Percentiles rank a stretch among this genome's conserved stretches.
These are phyloP conservation scores for Coenonympha glycerion DNA, from an alignment of 2,888 invertebrate genomes.

Conservation along the genomic window DNA sequence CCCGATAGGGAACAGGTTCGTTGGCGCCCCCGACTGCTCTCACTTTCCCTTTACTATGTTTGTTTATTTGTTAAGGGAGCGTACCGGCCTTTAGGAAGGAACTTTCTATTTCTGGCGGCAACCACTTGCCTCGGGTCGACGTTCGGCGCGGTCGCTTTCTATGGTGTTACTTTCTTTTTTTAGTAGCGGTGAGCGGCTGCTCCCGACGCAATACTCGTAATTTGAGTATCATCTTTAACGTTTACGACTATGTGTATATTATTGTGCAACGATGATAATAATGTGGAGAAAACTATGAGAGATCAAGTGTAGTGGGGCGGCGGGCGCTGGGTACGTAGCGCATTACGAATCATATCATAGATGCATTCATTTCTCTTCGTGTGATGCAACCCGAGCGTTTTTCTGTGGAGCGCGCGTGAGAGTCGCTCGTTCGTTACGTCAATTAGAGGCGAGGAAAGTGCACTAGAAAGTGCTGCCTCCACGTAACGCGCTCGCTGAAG, in stretches of 20 bases:
- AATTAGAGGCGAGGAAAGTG: conserved; percentile 71
- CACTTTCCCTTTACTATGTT: conserved; percentile 65
- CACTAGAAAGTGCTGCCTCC: conserved; percentile 63
- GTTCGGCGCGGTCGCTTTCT: conserved; percentile 68
- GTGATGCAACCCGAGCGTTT: conserved; percentile 70
- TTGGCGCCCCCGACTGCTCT: conserved; percentile 56
- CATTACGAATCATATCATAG: conserved; percentile 49
- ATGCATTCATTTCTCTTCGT: conserved; percentile 71
- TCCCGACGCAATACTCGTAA: conserved; percentile 43
- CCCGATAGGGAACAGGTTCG: conserved; percentile 54
- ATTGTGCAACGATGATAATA: conserved; percentile 10
- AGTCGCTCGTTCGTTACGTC: conserved; percentile 71
- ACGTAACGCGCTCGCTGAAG: conserved; percentile 49
- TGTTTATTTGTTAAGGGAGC: conserved; percentile 72
- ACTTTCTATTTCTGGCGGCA: conserved; percentile 72
- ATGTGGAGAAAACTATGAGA: conserved; percentile 10
- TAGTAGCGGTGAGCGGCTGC: conserved; percentile 44
- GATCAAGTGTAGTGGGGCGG: conserved; percentile 9
- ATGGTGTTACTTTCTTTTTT: conserved; percentile 72
- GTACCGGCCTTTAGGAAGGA: conserved; percentile 57
- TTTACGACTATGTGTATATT: background rate
- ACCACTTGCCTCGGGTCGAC: conserved; percentile 66
- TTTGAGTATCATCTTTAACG: conserved; percentile 34
- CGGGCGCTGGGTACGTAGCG: conserved; percentile 18
- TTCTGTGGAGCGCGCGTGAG: conserved; percentile 66